Percentiles rank a stretch among this genome's conserved stretches.
Conservation (phyloP, 1,140 invertebrate genomes). For the Andricus grossulariae region DNA sequence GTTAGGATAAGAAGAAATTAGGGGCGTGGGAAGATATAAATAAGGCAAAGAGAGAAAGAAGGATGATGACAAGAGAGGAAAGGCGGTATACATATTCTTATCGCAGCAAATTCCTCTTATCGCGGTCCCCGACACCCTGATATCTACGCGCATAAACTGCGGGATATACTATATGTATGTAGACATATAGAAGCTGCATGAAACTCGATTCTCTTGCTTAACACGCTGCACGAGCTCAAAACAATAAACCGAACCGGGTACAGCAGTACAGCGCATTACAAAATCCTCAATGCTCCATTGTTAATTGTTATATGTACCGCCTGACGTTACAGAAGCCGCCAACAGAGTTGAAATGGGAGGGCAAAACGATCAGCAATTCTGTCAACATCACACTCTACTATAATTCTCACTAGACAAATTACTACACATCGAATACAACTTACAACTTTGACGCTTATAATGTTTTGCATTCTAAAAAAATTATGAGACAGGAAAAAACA, state of each 20-base stretch:
- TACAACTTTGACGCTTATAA: not conserved
- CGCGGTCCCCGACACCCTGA: conserved; percentile 2
- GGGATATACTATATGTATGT: conserved; percentile 34
- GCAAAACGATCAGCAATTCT: conserved; percentile 51
- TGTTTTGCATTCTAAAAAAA: too few species aligned
- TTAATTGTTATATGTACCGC: conserved; percentile 53
- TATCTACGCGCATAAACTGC: conserved; percentile 13
- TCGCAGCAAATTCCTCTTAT: conserved; percentile 19
- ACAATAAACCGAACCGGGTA: conserved; percentile 43
- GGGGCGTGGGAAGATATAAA: conserved; percentile 14
- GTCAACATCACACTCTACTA: conserved; percentile 44
- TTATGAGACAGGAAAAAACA: not conserved
- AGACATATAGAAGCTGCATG: conserved; percentile 44
- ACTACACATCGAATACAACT: conserved; percentile 3
- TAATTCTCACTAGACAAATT: conserved; percentile 7
- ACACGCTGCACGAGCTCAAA: conserved; percentile 52
- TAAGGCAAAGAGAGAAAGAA: not conserved
- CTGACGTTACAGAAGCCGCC: conserved; percentile 43
- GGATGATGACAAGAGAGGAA: not conserved
- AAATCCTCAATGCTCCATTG: conserved; percentile 53
- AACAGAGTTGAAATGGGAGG: conserved; percentile 49
- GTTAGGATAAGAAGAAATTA: conserved; percentile 14
- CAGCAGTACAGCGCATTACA: conserved; percentile 42
- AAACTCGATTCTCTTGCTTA: conserved; percentile 47
- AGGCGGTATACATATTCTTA: conserved; percentile 1